Evolutionary conservation across 2,113 vertebrate genomes (phyloP).

Genomic region (Falco punctatus): DNA sequence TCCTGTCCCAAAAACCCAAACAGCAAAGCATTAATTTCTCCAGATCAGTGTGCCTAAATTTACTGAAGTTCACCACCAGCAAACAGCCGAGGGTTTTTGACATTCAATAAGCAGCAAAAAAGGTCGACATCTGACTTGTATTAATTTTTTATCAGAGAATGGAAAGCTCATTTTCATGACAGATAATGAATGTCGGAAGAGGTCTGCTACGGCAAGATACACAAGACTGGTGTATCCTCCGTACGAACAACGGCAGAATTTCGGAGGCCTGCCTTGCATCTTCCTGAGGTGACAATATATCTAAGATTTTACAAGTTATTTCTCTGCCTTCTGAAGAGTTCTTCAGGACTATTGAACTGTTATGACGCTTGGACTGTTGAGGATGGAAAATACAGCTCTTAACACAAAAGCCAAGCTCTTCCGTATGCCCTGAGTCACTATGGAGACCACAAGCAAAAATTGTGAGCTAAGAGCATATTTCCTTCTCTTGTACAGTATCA

Average conservation of each 20-base stretch:
- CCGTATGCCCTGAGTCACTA: not conserved
- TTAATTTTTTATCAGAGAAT: slow-evolving; percentile 61
- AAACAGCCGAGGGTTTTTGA: not conserved
- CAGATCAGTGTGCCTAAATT: not conserved
- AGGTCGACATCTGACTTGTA: not conserved
- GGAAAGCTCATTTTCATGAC: slow-evolving; percentile 27
- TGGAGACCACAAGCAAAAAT: not conserved
- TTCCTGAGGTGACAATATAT: not conserved
- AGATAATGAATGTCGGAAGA: not conserved
- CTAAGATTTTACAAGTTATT: not conserved
- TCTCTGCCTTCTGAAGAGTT: not conserved
- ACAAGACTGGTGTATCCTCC: not conserved
- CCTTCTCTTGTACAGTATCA: not conserved
- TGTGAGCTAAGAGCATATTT: not conserved
- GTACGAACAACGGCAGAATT: not conserved
- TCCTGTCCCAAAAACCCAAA: not conserved
- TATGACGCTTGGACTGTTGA: not conserved
- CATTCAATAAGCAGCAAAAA: slow-evolving; percentile 39
- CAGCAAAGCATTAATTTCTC: slow-evolving; percentile 32
- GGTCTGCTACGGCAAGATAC: not conserved
- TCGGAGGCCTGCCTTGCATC: not conserved
- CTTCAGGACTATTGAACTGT: not conserved
- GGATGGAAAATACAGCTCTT: not conserved
- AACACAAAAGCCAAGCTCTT: not conserved
- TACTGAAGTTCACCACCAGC: slow-evolving; percentile 21